These are phyloP conservation scores for Perognathus longimembris DNA, from an alignment of 2,113 vertebrate species.

Conservation along the genomic window DNA sequence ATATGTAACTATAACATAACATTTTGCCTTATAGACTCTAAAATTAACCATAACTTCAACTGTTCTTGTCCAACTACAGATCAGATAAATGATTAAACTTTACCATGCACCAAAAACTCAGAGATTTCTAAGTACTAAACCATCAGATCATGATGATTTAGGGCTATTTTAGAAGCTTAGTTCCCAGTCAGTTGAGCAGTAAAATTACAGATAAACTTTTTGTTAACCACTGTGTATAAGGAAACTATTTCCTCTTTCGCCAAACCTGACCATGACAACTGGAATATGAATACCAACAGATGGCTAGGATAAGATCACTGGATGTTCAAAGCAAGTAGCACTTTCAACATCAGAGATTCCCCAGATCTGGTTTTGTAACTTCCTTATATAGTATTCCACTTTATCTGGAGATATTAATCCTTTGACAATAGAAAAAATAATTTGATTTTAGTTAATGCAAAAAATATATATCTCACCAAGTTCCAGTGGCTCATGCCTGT, in stretches of 20 bases:
- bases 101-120: constrained; percentile 7
- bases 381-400: constrained; percentile 6
- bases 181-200: constrained; percentile 2
- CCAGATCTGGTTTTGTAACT: neutral
- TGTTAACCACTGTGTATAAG: constrained; percentile 33
- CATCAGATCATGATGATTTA: constrained; percentile 45
- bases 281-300: constrained; percentile 25
- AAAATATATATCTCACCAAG: neutral
- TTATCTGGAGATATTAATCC: constrained; percentile 26
- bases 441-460: constrained; percentile 45
- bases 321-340: neutral
- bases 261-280: constrained; percentile 39
- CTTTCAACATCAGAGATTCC: neutral
- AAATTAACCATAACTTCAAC: neutral
- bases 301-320: neutral
- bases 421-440: neutral
- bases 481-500: too few species aligned
- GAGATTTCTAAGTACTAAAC: constrained; percentile 54
- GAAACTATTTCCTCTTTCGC: constrained; percentile 52
- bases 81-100: constrained; percentile 47
- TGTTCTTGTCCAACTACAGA: constrained; percentile 43
- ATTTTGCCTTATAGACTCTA: neutral
- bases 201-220: constrained; percentile 54
- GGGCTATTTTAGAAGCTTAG: constrained; percentile 56
- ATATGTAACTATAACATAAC: too few species aligned